Base-by-base conservation (phyloP, 2,797 vertebrate genomes). In the Linurgus olivaceus region DNA sequence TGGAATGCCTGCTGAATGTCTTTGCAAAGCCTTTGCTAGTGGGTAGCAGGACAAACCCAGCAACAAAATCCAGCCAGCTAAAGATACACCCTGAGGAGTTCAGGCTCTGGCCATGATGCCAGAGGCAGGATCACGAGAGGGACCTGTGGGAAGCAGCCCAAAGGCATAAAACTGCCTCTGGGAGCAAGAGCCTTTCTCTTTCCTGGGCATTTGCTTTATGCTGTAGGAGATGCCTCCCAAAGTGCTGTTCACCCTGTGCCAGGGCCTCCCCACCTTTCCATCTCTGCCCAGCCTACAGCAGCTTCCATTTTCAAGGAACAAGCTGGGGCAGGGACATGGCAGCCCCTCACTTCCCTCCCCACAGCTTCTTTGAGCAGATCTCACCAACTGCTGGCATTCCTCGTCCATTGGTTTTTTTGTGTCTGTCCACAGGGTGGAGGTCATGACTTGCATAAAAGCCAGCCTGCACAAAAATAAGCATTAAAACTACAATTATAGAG, bases 341-440 rank as follows among this genome's bases (percentile, higher is more conserved):
- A 85, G 62, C 35, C 23, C 37, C 9, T 33, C 31, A 18, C 20
- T 37, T 45, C n/a, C 26, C 31, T 62, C 18, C 33, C 20, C 2
- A 0, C 33, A 1, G 6, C 70, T 59, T 24, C 61, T 48, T 44
- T 28, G 57, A 45, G 29, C 65, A 77, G 80, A 52, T 47, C 29
- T 31, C 59, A 35, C 20, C 37, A 45, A 17, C 40, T 86, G 63
- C 33, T 33, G 35, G 47, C 5, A 10, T 57, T 88, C 23, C n/a
- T 45, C 33, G 1, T 52, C 61, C 20, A 3, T 70, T 7, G 6
- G 9, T 70, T 67, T 83, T 73, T 84, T 2, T 0, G 0, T 70
- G 24, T 61, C 81, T 92, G 71, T 86, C 79, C 95, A 94, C 65
- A 83, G 79, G 78, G 85, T 93, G 93, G 94, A 95, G 68, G 90